Evolutionary conservation across 2,888 invertebrate genomes (phyloP).

Genomic region (Clunio marinus): DNA sequence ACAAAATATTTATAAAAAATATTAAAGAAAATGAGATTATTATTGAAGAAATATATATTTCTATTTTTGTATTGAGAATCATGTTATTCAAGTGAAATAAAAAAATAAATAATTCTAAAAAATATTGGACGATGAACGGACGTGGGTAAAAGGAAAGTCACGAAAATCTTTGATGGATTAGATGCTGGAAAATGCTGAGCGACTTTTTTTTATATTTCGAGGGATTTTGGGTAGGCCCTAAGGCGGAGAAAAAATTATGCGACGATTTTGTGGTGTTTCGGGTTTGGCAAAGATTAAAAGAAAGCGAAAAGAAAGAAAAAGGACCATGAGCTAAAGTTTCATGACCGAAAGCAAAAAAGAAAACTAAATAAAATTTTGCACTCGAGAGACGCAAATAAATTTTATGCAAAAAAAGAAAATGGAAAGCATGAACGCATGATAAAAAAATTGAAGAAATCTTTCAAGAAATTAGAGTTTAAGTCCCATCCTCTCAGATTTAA

Average conservation of each 20-base stretch:
- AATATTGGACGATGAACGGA: constrained; percentile 21
- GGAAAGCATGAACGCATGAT: background rate
- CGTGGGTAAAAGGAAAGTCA: background rate
- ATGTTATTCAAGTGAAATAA: constrained; percentile 30
- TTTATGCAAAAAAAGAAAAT: background rate
- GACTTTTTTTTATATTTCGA: background rate
- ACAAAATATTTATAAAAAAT: constrained; percentile 36
- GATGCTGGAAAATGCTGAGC: constrained; percentile 7
- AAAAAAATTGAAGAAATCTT: constrained; percentile 14
- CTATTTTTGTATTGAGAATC: constrained; percentile 38
- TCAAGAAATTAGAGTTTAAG: constrained; percentile 28
- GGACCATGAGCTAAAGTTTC: constrained; percentile 6
- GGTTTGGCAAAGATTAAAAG: no score
- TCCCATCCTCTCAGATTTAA: constrained; percentile 30
- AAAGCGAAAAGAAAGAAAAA: no score
- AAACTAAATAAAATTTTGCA: background rate
- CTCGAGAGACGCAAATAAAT: background rate
- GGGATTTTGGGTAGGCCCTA: background rate
- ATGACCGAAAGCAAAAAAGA: background rate
- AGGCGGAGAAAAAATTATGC: constrained; percentile 3
- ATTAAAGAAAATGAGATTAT: constrained; percentile 35
- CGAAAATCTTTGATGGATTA: background rate
- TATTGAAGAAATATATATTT: constrained; percentile 37
- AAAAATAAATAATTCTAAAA: constrained; percentile 32
- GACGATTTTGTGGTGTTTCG: background rate